A percentile compares a stretch with the other conserved stretches of the same genome.
These are phyloP conservation scores for Oligia strigilis DNA, from an alignment of 2,888 invertebrate genomes.

Conservation along the genomic window DNA sequence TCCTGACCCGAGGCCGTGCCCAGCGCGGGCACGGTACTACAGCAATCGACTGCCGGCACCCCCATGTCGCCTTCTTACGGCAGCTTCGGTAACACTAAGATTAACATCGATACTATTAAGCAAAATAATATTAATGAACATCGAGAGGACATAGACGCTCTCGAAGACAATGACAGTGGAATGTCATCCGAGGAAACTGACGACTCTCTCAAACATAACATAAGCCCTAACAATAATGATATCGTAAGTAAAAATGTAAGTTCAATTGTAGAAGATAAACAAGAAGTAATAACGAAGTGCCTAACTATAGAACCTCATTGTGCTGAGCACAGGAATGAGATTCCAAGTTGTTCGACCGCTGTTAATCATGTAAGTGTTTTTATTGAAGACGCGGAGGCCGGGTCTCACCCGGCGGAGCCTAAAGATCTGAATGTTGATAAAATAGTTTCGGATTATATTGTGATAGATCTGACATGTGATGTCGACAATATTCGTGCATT, in stretches of 20 bases:
- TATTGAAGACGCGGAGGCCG: slow-evolving; percentile 71
- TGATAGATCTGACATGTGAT: slow-evolving; percentile 87
- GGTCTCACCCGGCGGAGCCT: slow-evolving; percentile 66
- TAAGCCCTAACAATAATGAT: slow-evolving; percentile 75
- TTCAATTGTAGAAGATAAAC: slow-evolving; percentile 74
- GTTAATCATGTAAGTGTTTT: slow-evolving; percentile 80
- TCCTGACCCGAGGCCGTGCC: slow-evolving; percentile 90
- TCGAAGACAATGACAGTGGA: slow-evolving; percentile 82
- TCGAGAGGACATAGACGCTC: slow-evolving; percentile 60
- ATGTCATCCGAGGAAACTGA: slow-evolving; percentile 89
- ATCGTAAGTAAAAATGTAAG: slow-evolving; percentile 73
- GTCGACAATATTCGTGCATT: slow-evolving; percentile 76
- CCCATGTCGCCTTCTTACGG: slow-evolving; percentile 79
- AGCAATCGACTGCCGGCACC: slow-evolving; percentile 68
- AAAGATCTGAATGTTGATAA: slow-evolving; percentile 68
- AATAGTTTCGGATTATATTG: slow-evolving; percentile 81
- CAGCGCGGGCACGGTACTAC: slow-evolving; percentile 80
- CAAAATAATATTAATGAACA: slow-evolving; percentile 67
- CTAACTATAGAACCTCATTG: slow-evolving; percentile 83
- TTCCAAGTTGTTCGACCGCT: slow-evolving; percentile 87
- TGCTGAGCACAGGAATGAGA: slow-evolving; percentile 85
- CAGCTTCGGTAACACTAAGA: slow-evolving; percentile 83
- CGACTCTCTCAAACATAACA: slow-evolving; percentile 80
- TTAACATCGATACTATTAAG: slow-evolving; percentile 69
- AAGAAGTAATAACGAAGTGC: slow-evolving; percentile 85